phyloP scores from a whole-genome alignment of 2,888 invertebrate species.

The Alviniconcha strummeri region DNA sequence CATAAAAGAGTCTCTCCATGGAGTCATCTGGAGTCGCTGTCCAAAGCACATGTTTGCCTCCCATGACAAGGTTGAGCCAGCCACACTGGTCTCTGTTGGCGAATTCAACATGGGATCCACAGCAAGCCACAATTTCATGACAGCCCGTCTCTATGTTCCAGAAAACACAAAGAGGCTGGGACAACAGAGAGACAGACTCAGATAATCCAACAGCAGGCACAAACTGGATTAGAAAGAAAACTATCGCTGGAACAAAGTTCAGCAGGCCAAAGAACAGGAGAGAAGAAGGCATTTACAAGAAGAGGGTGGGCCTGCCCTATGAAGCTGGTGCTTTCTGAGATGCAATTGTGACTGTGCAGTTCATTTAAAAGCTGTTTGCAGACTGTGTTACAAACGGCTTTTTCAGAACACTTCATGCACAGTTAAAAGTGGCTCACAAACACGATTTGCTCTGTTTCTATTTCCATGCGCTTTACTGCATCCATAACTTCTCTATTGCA shows the following conservation, averaged over 20 bases:
- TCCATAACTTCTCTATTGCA: background rate
- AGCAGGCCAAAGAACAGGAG: background rate
- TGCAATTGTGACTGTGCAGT: background rate
- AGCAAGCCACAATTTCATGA: constrained; percentile 22
- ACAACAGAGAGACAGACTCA: constrained; percentile 10
- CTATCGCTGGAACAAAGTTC: background rate
- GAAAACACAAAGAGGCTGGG: constrained; percentile 21
- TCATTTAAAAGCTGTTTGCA: background rate
- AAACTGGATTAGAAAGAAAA: background rate
- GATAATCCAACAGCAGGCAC: background rate
- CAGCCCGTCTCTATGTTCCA: constrained; percentile 20
- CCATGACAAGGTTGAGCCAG: background rate
- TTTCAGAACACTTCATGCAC: background rate
- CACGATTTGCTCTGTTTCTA: background rate
- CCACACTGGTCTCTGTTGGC: background rate
- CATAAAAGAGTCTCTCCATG: background rate
- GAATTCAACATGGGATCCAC: constrained; percentile 20
- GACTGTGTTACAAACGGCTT: background rate
- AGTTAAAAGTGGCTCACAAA: background rate
- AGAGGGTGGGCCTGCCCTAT: constrained; percentile 9
- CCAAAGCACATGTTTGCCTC: background rate
- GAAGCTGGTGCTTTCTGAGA: background rate
- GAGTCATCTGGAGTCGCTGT: constrained; percentile 21
- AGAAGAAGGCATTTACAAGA: constrained; percentile 1
- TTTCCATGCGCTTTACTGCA: background rate